Conservation (phyloP, 2,113 vertebrate species). For the Calidris pygmaea region DNA sequence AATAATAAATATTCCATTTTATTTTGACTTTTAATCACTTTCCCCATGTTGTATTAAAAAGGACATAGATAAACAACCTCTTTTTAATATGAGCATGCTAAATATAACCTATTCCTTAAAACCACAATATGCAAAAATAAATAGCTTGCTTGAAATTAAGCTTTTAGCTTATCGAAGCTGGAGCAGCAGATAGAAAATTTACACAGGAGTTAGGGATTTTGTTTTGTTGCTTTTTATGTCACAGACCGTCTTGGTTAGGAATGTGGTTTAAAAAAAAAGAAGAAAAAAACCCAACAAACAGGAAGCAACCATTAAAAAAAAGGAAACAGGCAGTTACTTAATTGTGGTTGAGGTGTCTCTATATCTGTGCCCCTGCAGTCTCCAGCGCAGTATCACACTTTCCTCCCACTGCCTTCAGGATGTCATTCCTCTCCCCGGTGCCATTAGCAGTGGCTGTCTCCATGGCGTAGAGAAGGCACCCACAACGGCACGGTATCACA, state of each 20-base stretch:
- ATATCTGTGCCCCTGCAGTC: neutral
- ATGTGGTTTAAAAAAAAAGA: neutral
- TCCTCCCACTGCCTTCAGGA: accelerated
- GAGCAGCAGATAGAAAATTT: slow-evolving; percentile 3
- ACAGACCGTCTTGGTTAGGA: neutral
- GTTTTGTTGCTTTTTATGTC: neutral
- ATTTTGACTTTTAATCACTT: slow-evolving; percentile 67
- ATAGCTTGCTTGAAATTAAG: neutral
- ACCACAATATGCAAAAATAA: neutral
- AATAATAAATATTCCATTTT: slow-evolving; percentile 72
- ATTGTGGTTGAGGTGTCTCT: neutral
- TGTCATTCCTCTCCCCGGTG: neutral
- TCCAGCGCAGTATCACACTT: neutral
- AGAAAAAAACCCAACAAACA: neutral
- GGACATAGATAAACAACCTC: slow-evolving; percentile 49
- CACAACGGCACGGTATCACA: neutral
- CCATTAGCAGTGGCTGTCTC: accelerated
- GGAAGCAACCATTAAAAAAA: neutral
- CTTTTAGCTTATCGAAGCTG: neutral
- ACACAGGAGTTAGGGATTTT: neutral
- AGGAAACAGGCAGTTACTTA: neutral
- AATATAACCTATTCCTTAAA: slow-evolving; percentile 23
- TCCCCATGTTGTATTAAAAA: slow-evolving; percentile 24
- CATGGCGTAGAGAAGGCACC: accelerated
- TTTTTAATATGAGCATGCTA: slow-evolving; percentile 36